Percentiles rank a stretch among this genome's conserved stretches.
Conservation (phyloP, 2,888 invertebrate species). For the Drepanosiphum platanoidis region DNA sequence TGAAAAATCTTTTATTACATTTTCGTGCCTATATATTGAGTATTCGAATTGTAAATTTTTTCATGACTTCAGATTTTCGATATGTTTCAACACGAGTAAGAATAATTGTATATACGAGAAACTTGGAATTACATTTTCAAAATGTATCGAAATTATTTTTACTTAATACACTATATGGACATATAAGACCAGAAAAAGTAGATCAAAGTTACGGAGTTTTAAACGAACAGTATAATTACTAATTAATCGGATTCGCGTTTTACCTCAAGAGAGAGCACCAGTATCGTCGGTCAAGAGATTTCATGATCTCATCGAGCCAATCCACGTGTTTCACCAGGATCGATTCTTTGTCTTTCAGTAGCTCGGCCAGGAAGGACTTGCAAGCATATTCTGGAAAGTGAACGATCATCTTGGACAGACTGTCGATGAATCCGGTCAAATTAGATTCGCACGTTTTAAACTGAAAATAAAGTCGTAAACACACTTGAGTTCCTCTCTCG, state of each 20-base stretch:
- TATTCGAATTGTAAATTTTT: no score
- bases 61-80: no score
- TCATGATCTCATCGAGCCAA: conserved; percentile 44
- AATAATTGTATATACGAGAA: no score
- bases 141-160: no score
- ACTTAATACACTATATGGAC: no score
- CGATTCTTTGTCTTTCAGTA: conserved; percentile 37
- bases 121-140: no score
- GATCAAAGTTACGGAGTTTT: no score
- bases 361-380: conserved; percentile 31
- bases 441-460: conserved; percentile 31
- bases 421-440: conserved; percentile 38
- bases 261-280: conserved; percentile 46
- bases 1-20: no score
- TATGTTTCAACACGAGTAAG: no score
- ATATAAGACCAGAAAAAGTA: no score
- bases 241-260: neutral
- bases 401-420: conserved; percentile 36
- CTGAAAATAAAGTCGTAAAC: conserved; percentile 15
- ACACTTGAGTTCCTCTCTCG: neutral
- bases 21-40: no score
- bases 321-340: conserved; percentile 51
- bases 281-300: conserved; percentile 14
- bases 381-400: conserved; percentile 48
- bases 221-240: neutral